Percentiles rank a stretch among this genome's conserved stretches.
These are phyloP conservation scores for Pedionomus torquatus DNA, from an alignment of 2,113 vertebrate species.

Conservation along the genomic window DNA sequence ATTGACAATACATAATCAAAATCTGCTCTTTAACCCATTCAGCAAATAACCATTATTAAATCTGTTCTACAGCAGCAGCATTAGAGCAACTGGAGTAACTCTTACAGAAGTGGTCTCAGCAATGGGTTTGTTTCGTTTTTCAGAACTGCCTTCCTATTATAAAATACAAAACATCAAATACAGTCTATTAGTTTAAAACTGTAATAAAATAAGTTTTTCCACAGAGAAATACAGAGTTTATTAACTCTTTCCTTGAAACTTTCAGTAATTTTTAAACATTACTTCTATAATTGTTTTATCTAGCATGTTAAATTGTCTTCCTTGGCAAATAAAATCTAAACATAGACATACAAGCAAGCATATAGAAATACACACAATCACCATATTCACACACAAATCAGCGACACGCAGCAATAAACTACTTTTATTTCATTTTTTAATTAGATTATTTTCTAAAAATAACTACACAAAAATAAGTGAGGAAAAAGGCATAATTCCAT, in stretches of 20 bases:
- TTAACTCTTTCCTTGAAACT: neutral
- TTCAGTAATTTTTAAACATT: neutral
- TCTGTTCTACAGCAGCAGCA: neutral
- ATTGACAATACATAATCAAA: conserved; percentile 40
- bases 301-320: neutral
- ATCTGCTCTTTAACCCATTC: conserved; percentile 35
- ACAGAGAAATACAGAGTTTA: neutral
- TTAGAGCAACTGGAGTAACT: neutral
- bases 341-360: neutral
- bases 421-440: neutral
- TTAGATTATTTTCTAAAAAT: neutral
- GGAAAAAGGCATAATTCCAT: neutral
- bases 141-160: neutral
- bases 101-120: neutral
- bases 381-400: neutral
- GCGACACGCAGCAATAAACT: neutral
- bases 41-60: neutral
- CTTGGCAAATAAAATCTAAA: neutral
- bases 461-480: neutral
- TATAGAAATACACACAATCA: neutral
- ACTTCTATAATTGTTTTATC: neutral
- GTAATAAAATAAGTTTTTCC: neutral
- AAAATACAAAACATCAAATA: neutral
- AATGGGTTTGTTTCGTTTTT: neutral
- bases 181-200: neutral